phyloP scores from a whole-genome alignment of 2,113 vertebrate species.

The Taurulus bubalis region DNA sequence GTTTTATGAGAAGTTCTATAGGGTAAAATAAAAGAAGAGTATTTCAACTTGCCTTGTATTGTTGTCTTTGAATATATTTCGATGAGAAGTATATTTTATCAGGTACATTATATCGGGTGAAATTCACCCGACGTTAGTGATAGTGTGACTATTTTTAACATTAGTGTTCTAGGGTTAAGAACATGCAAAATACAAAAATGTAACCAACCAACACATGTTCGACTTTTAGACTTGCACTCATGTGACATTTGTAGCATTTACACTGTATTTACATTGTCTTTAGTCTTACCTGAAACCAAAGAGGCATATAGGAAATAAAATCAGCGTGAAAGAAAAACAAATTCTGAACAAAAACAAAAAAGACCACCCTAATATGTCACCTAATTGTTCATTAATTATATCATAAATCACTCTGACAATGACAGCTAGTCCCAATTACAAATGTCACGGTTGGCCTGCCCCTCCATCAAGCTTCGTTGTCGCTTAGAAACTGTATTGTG shows the following conservation, averaged over 20 bases:
- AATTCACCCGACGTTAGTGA: too few relatives aligned
- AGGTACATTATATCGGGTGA: too few relatives aligned
- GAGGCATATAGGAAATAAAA: slow-evolving; percentile 5
- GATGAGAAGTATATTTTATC: too few relatives aligned
- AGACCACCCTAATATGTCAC: slow-evolving; percentile 75
- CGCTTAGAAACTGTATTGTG: slow-evolving; percentile 55
- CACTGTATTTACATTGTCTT: background rate
- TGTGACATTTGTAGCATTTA: background rate
- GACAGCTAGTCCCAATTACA: slow-evolving; percentile 85
- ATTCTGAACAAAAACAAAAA: slow-evolving; percentile 62
- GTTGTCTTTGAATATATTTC: too few relatives aligned
- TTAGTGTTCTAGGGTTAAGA: too few relatives aligned
- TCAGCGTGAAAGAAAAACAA: slow-evolving; percentile 29
- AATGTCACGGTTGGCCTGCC: slow-evolving; percentile 70
- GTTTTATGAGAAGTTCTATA: too few relatives aligned
- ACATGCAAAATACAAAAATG: background rate
- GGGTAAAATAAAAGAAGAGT: too few relatives aligned
- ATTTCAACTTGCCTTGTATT: too few relatives aligned
- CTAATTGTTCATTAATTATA: slow-evolving; percentile 93
- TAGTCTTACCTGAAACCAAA: background rate
- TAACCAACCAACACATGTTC: background rate
- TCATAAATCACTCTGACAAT: slow-evolving; percentile 91
- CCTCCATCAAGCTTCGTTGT: slow-evolving; percentile 61
- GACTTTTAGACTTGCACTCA: slow-evolving; percentile 3
- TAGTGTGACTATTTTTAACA: too few relatives aligned